Evolutionary conservation across 2,797 vertebrate genomes (phyloP), one percentile per base, ranked within the genome.

Genomic region (Odontamblyopus lacepedii): DNA sequence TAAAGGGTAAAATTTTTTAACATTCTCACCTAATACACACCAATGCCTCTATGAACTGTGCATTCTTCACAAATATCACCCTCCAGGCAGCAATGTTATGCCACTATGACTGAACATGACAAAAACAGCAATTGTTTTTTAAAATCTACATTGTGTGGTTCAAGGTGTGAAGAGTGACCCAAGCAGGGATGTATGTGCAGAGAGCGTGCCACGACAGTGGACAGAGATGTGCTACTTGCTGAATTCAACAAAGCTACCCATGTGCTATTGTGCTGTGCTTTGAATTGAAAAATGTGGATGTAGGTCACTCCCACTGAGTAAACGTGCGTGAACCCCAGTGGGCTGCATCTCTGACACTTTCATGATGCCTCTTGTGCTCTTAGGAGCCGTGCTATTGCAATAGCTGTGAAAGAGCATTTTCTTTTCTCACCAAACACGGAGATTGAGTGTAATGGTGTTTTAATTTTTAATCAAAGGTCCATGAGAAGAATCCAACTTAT

Each of bases 261-360:
- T 55, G 56, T 18, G 78, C 62, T 53, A 83, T 81, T 63, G 72
- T 73, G 75, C 67, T 78, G 62, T 0, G 29, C 12, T 67, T 75
- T 92, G 83, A 91, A 91, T 89, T 82, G 91, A 90, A 80, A 88
- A 90, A 87, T 77, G 86, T 67, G 78, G 73, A 76, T 82, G 73
- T 78, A 80, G 83, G 84, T 87, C 86, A 82, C 63, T 82, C 78
- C 73, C 59, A 67, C 72, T 53, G 79, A 81, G 86, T 77, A 85
- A 83, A 87, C 69, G 72, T 69, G 26, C 5, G 62, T 63, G 38
- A 75, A 61, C 73, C 78, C 63, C n/a, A 66, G 53, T 6, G 77
- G 71, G 74, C 76, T 59, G 73, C 66, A 82, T 73, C 68, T 1
- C 6, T 11, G 56, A 69, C 8, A 7, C 65, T 56, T 70, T 74